phyloP scores from a whole-genome alignment of 2,797 vertebrate species.

The Salarias fasciatus region DNA sequence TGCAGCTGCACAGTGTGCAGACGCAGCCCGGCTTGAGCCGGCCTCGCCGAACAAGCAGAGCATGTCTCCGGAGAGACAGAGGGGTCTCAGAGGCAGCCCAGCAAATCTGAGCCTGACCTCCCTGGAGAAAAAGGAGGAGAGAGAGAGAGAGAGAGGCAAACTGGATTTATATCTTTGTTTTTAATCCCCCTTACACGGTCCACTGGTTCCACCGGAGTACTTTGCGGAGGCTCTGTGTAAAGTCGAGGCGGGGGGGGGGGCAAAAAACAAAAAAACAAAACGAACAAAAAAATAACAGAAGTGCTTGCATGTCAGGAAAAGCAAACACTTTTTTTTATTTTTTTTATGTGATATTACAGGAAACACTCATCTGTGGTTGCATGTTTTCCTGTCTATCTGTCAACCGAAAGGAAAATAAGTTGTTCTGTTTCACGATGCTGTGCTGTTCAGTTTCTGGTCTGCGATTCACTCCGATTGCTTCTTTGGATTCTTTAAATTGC shows the following conservation, averaged over 20 bases:
- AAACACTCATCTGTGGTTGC: conserved; percentile 7
- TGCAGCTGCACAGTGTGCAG: conserved; percentile 61
- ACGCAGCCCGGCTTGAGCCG: conserved; percentile 47
- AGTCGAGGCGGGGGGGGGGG: conserved; percentile 13
- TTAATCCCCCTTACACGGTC: conserved; percentile 77
- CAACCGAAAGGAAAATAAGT: conserved; percentile 20
- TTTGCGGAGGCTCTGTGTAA: conserved; percentile 54
- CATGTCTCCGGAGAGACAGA: conserved; percentile 73
- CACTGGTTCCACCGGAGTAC: conserved; percentile 60
- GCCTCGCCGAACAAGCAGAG: conserved; percentile 59
- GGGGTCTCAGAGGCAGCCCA: conserved; percentile 69
- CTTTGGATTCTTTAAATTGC: no score
- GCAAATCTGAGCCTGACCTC: conserved; percentile 80
- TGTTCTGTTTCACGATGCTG: conserved; percentile 29
- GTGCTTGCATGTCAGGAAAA: conserved; percentile 48
- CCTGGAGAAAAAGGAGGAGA: conserved; percentile 56
- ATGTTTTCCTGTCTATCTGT: conserved; percentile 38
- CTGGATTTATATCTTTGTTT: conserved; percentile 83
- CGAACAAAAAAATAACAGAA: conserved; percentile 19
- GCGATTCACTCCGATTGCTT: not conserved
- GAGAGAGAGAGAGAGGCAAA: conserved; percentile 52
- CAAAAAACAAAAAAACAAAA: conserved; percentile 23
- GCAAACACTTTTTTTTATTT: conserved; percentile 25
- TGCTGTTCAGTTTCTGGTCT: conserved; percentile 9
- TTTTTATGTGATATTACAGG: conserved; percentile 41